Evolutionary conservation across 1,140 invertebrate genomes (phyloP), one percentile per base, ranked within the genome.

Genomic region (Ephestia elutella): DNA sequence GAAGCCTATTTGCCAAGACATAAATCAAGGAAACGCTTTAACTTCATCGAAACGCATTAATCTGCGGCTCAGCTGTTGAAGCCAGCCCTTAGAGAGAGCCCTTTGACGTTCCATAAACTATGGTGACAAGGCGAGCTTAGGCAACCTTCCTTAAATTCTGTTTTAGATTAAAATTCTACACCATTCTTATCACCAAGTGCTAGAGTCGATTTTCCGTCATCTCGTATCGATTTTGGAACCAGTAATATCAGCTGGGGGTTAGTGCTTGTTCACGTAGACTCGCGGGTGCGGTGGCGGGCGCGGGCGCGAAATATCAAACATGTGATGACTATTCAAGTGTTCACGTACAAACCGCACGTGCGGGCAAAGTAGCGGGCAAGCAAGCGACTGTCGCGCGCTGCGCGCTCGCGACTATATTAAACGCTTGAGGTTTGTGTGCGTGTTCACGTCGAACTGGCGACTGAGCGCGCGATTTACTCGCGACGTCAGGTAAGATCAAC

Each of bases 51-150:
- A 53, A 48, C 68, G 71, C 77, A 74, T 78, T 78, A 72, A 85
- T 82, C 75, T 78, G 65, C 57, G 74, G 54, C 78, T 78, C 78
- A 80, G 78, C 75, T 80, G 80, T 71, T 71, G 73, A 68, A 70
- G 66, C 63, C 67, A 77, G 63, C 65, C 65, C 60, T 64, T 56
- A 65, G 59, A 68, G 59, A 66, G 57, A 62, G 63, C 60, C 63
- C 65, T 53, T 53, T 25, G 49, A 63, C 68, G 57, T 66, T 21
- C 59, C 57, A 61, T 70, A 68, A 74, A 59, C 70, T 70, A 68
- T 70, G 64, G 70, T 75, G 79, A 68, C 75, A 68, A 73, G 64
- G 63, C 66, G 61, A 57, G 54, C 62, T 53, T 53, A 53, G 50
- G 50, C 21, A 25, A 53, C 50, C 21, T 53, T 25, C 11, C 50